Base-by-base conservation (phyloP, 2,888 invertebrate genomes). In the Gonocerus acuteangulatus region DNA sequence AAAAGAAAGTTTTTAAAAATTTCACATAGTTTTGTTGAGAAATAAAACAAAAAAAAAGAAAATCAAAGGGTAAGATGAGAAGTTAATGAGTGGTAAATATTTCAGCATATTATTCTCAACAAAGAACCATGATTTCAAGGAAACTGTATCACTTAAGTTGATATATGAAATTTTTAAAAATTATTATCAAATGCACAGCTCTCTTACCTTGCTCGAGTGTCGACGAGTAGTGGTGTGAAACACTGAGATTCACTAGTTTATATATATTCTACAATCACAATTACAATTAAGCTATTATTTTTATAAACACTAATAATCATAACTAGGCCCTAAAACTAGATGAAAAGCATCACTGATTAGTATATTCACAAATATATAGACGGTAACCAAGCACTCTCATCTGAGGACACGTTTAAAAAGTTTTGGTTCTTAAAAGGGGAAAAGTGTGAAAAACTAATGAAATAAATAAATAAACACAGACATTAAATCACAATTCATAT, bases 311-410 rank as follows among this genome's bases (percentile, higher is more conserved):
- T 57, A 54, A 54, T 54, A 9, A 54, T 54, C 54, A 54, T 54
- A 57, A 47, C 57, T 57, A 57, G 57, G 57, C 57, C 57, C 57
- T 57, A 57, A 57, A 27, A 23, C 57, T 57, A 57, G 34, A 36
- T 34, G 39, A 57, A 57, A 57, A 47, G 57, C 47, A 19, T 36
- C 23, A 32, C 44, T 27, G 32, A 13, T 18, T 54, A 21, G 21
- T 57, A 42, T 54, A 36, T 47, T 45, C 44, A 39, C 54, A 39
- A 39, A 42, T 54, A 42, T 16, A 36, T 39, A 36, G 54, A 54
- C 54, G 54, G 54, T 54, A 54, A 54, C 54, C 54, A 54, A 54
- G 39, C 54, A 54, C 54, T 39, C 39, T 54, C 42, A 54, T 21
- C 54, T 51, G 51, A 54, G 21, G 39, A 54, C 54, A 54, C 54